These are phyloP conservation scores for Laticauda laticaudata DNA, from an alignment of 2,113 vertebrate genomes.

Conservation along the genomic window DNA sequence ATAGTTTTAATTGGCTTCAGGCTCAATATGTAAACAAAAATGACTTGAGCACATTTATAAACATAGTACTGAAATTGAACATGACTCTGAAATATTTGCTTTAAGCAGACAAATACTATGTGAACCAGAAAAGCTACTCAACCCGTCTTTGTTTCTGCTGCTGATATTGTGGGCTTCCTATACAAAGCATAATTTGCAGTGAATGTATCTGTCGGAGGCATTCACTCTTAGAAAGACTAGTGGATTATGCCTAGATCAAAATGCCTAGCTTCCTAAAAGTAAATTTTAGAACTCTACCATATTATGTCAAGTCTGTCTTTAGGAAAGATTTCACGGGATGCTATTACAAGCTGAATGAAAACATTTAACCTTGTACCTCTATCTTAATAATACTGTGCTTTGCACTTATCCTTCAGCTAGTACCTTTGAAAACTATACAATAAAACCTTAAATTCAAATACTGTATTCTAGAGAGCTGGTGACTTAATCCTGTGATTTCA, in stretches of 20 bases:
- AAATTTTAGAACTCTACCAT: neutral
- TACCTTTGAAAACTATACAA: neutral
- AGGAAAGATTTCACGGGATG: neutral
- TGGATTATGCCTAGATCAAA: neutral
- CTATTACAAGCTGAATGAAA: neutral
- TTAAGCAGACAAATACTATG: neutral
- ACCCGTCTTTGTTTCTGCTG: neutral
- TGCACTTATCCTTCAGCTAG: neutral
- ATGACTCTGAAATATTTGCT: neutral
- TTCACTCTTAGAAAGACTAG: neutral
- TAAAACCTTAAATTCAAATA: neutral
- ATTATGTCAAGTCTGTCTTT: conserved; percentile 3
- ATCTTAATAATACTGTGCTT: conserved; percentile 24
- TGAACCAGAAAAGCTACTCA: neutral
- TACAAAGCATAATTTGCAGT: neutral
- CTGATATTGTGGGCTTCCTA: neutral
- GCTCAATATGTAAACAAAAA: neutral
- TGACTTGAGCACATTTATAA: neutral
- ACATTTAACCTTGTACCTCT: conserved; percentile 15
- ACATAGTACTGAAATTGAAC: neutral
- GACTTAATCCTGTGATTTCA: neutral
- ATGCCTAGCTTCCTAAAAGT: neutral
- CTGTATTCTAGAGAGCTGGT: neutral
- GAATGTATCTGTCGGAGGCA: neutral
- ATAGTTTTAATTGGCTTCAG: neutral